A percentile compares a stretch with the other conserved stretches of the same genome.
phyloP scores from a whole-genome alignment of 1,140 invertebrate genomes.

The Neodiprion virginianus region DNA sequence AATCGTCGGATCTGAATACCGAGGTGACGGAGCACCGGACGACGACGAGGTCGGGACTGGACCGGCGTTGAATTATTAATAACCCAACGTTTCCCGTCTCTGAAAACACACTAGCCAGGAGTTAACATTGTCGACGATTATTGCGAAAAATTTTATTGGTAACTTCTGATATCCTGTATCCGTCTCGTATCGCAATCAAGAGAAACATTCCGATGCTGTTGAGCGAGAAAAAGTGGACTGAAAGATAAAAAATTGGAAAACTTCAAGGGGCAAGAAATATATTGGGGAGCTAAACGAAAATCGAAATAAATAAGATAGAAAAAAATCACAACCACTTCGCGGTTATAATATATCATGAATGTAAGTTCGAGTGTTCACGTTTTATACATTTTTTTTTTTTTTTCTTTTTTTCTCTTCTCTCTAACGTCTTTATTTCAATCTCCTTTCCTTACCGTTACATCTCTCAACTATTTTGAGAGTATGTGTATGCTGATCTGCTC shows the following conservation, averaged over 20 bases:
- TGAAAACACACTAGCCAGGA: neutral
- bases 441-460: constrained; percentile 17
- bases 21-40: neutral
- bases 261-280: neutral
- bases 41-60: neutral
- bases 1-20: neutral
- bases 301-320: neutral
- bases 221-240: neutral
- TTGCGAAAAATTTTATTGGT: too few species aligned
- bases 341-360: neutral
- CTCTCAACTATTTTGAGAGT: constrained; percentile 54
- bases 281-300: neutral
- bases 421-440: neutral
- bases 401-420: too few species aligned
- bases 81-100: neutral
- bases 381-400: too few species aligned
- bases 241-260: too few species aligned
- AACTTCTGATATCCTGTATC: neutral
- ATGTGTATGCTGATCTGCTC: constrained; percentile 27
- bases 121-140: too few species aligned
- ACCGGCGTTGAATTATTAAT: constrained; percentile 3
- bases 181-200: neutral
- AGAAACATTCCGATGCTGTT: neutral
- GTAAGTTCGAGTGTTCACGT: neutral
- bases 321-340: neutral